Base-by-base conservation (phyloP, 2,797 vertebrate genomes). In the Huso huso region DNA sequence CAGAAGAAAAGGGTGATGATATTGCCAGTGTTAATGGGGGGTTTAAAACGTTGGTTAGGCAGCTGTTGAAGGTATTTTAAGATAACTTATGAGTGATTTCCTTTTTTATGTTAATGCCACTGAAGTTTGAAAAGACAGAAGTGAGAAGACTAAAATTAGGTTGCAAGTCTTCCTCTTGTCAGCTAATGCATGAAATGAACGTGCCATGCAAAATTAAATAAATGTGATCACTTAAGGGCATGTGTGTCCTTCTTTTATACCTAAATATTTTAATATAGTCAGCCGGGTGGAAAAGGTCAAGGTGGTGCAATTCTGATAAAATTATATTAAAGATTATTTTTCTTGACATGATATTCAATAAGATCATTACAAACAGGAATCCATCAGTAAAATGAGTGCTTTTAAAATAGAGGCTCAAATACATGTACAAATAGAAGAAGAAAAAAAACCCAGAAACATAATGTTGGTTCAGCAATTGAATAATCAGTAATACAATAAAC, bases 121-220 rank as follows among this genome's bases (percentile, higher is more conserved):
- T 58, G 9, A n/a, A 58, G 12, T 12, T n/a, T 58, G 55, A 66
- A 66, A 49, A 53, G 65, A 66, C 51, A 13, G 55, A 6, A 49
- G 48, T 48, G 52, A 67, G 58, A 63, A 53, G 18, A 68, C 18
- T 63, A n/a, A 57, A 68, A 68, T 68, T 52, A 62, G 49, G 23
- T 68, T 62, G 49, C 18, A 37, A 63, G 62, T 37, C 12, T 55
- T 8, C 7, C 7, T 12, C 12, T 10, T 62, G 50, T 49, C 48
- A 63, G 61, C 66, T 68, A 53, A 62, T 62, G 49, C 51, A 57
- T 63, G 61, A 68, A 62, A 68, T 62, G 60, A 55, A 63, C 52
- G 48, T 68, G 60, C 62, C 61, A 68, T 62, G 51, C 59, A 68
- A 68, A 68, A 63, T 63, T 62, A 63, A 68, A 63, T 51, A 62